A percentile compares a stretch with the other conserved stretches of the same genome.
Conservation (phyloP, 1,140 invertebrate species). For the Philotrypesis tridentata region DNA sequence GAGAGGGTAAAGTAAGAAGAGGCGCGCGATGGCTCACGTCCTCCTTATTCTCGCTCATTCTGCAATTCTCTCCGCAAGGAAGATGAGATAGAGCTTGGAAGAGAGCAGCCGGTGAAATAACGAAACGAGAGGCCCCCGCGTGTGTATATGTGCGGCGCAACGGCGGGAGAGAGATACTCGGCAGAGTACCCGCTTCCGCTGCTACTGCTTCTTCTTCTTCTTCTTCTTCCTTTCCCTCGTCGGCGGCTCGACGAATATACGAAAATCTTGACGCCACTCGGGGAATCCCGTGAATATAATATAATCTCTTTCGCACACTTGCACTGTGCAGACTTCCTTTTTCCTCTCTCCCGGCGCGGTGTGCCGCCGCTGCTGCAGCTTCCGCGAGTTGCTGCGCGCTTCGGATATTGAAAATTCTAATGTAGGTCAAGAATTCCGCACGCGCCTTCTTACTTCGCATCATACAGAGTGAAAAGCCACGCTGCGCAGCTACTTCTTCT, state of each 20-base stretch:
- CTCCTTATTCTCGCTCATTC: conserved; percentile 34
- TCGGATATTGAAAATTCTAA: conserved; percentile 35
- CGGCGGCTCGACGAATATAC: background rate
- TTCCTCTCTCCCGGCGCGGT: background rate
- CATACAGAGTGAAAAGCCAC: background rate
- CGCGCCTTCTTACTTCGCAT: background rate
- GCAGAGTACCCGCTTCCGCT: conserved; percentile 56
- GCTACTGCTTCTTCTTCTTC: conserved; percentile 29
- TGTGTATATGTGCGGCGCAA: conserved; percentile 52
- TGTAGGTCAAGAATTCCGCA: conserved; percentile 34
- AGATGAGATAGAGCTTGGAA: conserved; percentile 64
- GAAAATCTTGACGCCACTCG: conserved; percentile 28
- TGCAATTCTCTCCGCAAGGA: conserved; percentile 49
- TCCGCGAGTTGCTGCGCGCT: background rate
- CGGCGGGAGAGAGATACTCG: conserved; percentile 23
- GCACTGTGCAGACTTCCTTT: background rate
- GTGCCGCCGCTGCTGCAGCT: background rate
- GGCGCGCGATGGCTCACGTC: conserved; percentile 23
- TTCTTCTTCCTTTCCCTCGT: background rate
- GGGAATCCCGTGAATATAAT: conserved; percentile 24
- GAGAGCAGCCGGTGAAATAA: conserved; percentile 65
- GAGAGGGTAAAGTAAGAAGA: conserved; percentile 31
- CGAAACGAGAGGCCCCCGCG: conserved; percentile 59
- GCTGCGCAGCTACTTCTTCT: background rate
- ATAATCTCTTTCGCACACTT: background rate